Conservation (phyloP, 2,888 invertebrate species). For the Cantharis rustica region DNA sequence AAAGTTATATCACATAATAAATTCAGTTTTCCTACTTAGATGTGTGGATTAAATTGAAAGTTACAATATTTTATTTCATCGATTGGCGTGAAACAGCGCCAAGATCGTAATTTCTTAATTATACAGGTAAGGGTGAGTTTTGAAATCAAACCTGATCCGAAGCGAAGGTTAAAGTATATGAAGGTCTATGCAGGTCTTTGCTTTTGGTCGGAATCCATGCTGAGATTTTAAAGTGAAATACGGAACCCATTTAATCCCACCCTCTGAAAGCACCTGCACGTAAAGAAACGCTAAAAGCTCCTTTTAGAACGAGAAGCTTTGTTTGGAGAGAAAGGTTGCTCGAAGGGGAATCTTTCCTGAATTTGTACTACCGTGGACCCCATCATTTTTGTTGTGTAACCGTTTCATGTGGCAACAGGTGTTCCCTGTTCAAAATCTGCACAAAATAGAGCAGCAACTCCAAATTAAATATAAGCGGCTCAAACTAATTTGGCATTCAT, state of each 20-base stretch:
- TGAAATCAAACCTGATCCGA: background rate
- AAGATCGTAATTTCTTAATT: conserved; percentile 7
- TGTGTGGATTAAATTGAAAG: background rate
- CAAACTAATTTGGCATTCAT: background rate
- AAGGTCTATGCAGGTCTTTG: background rate
- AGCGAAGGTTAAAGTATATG: background rate
- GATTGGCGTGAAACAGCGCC: background rate
- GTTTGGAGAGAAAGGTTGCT: conserved; percentile 28
- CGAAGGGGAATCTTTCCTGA: conserved; percentile 9
- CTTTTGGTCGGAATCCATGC: background rate
- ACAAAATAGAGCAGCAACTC: background rate
- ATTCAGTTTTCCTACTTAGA: conserved; percentile 38
- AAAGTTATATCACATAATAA: conserved; percentile 44
- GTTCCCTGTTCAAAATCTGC: background rate
- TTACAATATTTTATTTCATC: background rate
- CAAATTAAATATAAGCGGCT: background rate
- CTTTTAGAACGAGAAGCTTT: conserved; percentile 21
- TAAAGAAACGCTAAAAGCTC: conserved; percentile 23
- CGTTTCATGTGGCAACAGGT: background rate
- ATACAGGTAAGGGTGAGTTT: background rate
- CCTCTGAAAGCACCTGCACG: conserved; percentile 27
- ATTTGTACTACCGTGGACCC: background rate
- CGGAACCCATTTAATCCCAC: conserved; percentile 18
- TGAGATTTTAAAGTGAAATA: conserved; percentile 19
- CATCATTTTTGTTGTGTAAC: background rate